phyloP scores from a whole-genome alignment of 2,888 invertebrate genomes.

The Machimus rusticus region DNA sequence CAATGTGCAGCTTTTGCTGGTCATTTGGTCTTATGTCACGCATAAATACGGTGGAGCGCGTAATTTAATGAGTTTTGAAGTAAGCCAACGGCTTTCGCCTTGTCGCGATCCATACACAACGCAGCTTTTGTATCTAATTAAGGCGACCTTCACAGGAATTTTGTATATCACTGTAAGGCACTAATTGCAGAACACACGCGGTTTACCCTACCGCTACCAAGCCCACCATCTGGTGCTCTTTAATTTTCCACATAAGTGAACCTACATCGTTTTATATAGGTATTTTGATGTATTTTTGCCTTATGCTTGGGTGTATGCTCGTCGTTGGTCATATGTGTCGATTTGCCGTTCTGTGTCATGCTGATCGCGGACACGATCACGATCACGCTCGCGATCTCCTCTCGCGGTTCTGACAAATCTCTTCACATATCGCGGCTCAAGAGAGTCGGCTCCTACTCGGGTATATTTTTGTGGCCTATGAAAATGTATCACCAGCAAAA shows the following conservation, averaged over 20 bases:
- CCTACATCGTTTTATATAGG: background rate
- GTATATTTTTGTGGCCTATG: background rate
- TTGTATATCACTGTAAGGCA: conserved; percentile 37
- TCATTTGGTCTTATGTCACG: conserved; percentile 23
- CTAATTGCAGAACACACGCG: conserved; percentile 29
- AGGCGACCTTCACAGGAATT: conserved; percentile 32
- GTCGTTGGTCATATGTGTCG: background rate
- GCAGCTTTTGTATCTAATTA: conserved; percentile 21
- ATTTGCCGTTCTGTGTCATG: background rate
- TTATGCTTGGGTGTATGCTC: background rate
- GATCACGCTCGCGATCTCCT: background rate
- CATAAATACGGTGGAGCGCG: conserved; percentile 6
- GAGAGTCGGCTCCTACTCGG: background rate
- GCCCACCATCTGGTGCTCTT: background rate
- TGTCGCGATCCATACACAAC: background rate
- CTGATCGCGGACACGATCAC: background rate
- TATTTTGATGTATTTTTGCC: background rate
- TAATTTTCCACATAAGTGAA: background rate
- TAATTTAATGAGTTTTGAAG: conserved; percentile 12
- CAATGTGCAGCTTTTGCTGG: background rate
- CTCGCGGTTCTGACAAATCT: background rate
- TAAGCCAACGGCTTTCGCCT: conserved; percentile 29
- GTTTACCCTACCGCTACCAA: conserved; percentile 1
- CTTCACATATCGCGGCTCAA: background rate
- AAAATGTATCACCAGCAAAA: background rate